Evolutionary conservation across 2,797 vertebrate genomes (phyloP).

Genomic region (Peromyscus eremicus): DNA sequence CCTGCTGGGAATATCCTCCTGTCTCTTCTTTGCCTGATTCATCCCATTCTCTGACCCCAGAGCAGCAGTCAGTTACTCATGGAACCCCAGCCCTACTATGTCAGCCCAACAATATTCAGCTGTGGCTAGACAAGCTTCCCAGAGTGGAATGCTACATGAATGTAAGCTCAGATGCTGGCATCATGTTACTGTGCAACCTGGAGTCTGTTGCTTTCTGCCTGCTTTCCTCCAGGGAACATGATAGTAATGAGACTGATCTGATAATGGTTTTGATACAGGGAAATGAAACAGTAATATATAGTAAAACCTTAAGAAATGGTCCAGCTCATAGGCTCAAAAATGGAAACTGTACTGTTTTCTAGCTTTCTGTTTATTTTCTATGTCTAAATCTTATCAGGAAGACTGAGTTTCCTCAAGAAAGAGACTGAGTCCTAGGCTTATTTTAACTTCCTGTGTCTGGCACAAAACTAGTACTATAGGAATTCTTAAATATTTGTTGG

Average conservation of each 20-base stretch:
- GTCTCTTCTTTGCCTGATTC: not conserved
- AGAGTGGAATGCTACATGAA: not conserved
- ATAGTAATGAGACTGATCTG: not conserved
- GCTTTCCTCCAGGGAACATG: slow-evolving; percentile 25
- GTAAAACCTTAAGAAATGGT: slow-evolving; percentile 25
- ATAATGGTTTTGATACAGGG: slow-evolving; percentile 19
- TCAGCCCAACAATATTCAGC: not conserved
- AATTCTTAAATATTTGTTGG: slow-evolving; percentile 18
- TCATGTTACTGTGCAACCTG: not conserved
- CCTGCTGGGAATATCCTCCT: not conserved
- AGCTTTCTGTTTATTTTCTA: not conserved
- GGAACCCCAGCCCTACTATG: not conserved
- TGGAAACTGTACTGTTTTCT: slow-evolving; percentile 17
- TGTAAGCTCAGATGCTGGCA: not conserved
- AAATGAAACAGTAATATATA: slow-evolving; percentile 15
- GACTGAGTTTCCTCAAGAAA: slow-evolving; percentile 21
- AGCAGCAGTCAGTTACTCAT: not conserved
- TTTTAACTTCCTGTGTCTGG: slow-evolving; percentile 34
- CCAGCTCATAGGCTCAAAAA: not conserved
- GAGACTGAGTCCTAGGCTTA: not conserved
- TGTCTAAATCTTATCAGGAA: slow-evolving; percentile 38
- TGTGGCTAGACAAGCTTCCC: not conserved
- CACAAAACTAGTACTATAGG: not conserved
- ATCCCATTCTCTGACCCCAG: not conserved
- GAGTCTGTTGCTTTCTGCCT: not conserved